Evolutionary conservation across 2,888 invertebrate genomes (phyloP).

Genomic region (Heliconius charithonia): DNA sequence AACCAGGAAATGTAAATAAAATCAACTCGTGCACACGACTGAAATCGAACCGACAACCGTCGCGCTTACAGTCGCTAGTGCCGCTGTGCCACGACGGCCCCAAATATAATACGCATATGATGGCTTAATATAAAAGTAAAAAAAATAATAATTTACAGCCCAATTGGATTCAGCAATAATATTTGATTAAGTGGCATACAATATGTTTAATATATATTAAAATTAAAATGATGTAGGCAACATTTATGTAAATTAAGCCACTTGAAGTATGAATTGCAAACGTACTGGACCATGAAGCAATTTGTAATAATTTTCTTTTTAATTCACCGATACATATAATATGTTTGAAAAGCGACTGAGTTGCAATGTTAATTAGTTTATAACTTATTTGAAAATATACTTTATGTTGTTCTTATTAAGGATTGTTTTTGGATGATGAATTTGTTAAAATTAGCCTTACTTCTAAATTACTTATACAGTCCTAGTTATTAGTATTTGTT

Average conservation of each 20-base stretch:
- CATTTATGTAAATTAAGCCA: slow-evolving; percentile 35
- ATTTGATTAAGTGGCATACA: neutral
- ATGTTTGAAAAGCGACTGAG: slow-evolving; percentile 36
- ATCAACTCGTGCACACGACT: too few species aligned
- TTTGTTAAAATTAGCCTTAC: neutral
- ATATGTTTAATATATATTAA: neutral
- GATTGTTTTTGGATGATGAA: neutral
- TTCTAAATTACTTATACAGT: neutral
- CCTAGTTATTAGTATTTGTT: neutral
- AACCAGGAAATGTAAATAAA: too few species aligned
- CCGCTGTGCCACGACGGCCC: too few species aligned
- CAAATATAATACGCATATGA: too few species aligned
- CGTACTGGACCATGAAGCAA: slow-evolving; percentile 33
- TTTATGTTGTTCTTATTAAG: rapidly evolving
- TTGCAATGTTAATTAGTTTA: neutral
- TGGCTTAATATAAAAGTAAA: neutral
- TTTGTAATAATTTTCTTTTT: slow-evolving; percentile 44
- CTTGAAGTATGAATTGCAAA: slow-evolving; percentile 35
- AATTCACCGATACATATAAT: slow-evolving; percentile 36
- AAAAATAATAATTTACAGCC: neutral
- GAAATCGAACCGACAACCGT: neutral
- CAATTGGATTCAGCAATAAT: neutral
- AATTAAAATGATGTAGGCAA: slow-evolving; percentile 7
- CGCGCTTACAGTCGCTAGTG: neutral
- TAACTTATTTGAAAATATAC: neutral